Evolutionary conservation across 2,797 vertebrate species (phyloP).

Genomic region (Amblyopsis hoosieri): DNA sequence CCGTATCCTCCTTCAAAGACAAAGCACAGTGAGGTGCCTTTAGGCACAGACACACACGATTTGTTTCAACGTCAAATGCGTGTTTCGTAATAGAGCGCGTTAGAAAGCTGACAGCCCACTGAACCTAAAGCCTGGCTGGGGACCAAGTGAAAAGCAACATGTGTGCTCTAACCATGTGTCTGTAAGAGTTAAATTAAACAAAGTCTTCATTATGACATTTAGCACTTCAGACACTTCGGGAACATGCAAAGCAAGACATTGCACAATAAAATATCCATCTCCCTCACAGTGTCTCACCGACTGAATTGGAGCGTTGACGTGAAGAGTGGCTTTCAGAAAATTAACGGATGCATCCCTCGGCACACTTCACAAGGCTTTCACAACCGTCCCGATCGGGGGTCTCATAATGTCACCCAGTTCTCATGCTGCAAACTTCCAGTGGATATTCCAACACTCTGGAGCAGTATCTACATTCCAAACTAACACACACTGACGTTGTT

Average conservation of each 20-base stretch:
- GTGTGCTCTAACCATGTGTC: constrained; percentile 16
- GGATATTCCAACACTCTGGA: constrained; percentile 23
- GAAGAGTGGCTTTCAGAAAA: background rate
- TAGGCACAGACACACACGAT: constrained; percentile 32
- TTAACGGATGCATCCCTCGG: constrained; percentile 14
- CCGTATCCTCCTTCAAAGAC: constrained; percentile 49
- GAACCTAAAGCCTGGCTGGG: constrained; percentile 10
- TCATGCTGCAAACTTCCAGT: constrained; percentile 35
- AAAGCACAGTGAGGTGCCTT: constrained; percentile 24
- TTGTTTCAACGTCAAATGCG: constrained; percentile 38
- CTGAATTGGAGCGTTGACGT: background rate
- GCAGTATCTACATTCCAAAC: constrained; percentile 45
- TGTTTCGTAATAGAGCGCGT: constrained; percentile 26
- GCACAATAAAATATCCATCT: background rate
- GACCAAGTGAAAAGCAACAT: constrained; percentile 29
- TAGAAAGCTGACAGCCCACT: constrained; percentile 2
- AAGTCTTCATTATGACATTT: constrained; percentile 2
- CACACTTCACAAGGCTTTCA: constrained; percentile 13
- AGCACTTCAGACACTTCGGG: constrained; percentile 1
- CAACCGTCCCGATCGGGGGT: constrained; percentile 27
- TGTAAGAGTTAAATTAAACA: constrained; percentile 13
- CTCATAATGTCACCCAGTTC: constrained; percentile 53
- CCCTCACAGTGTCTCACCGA: background rate
- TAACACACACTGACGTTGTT: constrained; percentile 52
- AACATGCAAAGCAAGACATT: background rate